phyloP scores from a whole-genome alignment of 2,888 invertebrate species.

The Dasypolia templi region DNA sequence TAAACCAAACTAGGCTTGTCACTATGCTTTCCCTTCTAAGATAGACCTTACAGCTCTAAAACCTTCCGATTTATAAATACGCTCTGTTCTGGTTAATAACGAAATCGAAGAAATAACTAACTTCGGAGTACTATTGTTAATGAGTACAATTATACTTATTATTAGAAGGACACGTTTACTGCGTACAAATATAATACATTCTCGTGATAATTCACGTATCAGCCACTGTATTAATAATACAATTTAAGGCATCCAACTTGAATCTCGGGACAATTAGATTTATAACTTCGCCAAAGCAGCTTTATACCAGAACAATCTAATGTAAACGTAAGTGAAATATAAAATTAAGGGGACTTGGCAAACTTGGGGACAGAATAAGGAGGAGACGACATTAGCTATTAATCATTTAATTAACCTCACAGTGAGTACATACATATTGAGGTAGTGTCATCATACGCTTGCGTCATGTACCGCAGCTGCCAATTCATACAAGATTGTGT shows the following conservation, averaged over 20 bases:
- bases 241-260: conserved; percentile 31
- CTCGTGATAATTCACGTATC: conserved; percentile 25
- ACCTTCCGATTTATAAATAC: not conserved
- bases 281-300: conserved; percentile 47
- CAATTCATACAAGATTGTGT: conserved; percentile 60
- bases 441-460: conserved; percentile 45
- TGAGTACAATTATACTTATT: not conserved
- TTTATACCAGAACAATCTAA: conserved; percentile 40
- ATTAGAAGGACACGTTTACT: conserved; percentile 1
- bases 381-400: conserved; percentile 55
- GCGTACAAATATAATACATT: conserved; percentile 18
- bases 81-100: not conserved
- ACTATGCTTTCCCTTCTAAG: not conserved
- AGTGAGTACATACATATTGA: conserved; percentile 60
- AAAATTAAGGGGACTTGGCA: conserved; percentile 26
- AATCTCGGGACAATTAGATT: conserved; percentile 35
- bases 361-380: conserved; percentile 36
- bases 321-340: conserved; percentile 40
- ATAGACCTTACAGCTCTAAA: not conserved
- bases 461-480: conserved; percentile 50
- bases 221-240: conserved; percentile 31
- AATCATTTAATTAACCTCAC: conserved; percentile 58
- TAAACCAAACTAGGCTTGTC: too few relatives aligned
- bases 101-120: not conserved
- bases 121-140: not conserved